Evolutionary conservation across 2,113 vertebrate genomes (phyloP), one percentile per base, ranked within the genome.

Genomic region (Pao palembangensis): DNA sequence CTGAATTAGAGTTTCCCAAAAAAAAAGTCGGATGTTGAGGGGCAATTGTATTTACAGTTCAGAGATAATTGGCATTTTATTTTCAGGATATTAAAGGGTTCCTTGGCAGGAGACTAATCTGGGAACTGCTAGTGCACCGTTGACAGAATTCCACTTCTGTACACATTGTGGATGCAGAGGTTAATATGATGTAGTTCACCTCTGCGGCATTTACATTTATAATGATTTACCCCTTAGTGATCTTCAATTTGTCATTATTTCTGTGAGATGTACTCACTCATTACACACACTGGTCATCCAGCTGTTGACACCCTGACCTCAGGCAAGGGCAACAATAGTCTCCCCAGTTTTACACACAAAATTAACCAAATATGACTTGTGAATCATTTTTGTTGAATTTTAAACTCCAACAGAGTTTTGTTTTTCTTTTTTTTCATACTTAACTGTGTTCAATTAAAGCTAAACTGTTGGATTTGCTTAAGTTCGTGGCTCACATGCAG

Each of bases 21-120:
- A 49, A 49, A 75, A 58, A 73, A 80, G 81, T 84, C 71, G 81
- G 86, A 82, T 81, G 79, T 83, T 67, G 61, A 82, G 75, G 67
- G 75, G 83, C 49, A 76, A 31, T 78, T 34, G 61, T 82, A 70
- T 82, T 82, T 81, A 84, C 70, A 84, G 66, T 79, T 68, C 51
- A 62, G 71, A 61, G 64, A 70, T 68, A 71, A 69, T 76, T 62
- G 52, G 38, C 68, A 60, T 73, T 81, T 70, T 76, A 81, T 70
- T 73, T 68, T 70, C 67, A 55, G 58, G 56, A 65, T 67, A 61
- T 64, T 70, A 75, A 57, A 75, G 28, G 52, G 47, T 38, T 70
- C 34, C 71, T 72, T 73, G 63, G 53, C 60, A 63, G 44, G 6
- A 69, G 71, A 76, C 67, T 18, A 50, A 51, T 64, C 56, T 55